phyloP scores from a whole-genome alignment of 2,797 vertebrate genomes.

The Lepilemur septentrionalis region DNA sequence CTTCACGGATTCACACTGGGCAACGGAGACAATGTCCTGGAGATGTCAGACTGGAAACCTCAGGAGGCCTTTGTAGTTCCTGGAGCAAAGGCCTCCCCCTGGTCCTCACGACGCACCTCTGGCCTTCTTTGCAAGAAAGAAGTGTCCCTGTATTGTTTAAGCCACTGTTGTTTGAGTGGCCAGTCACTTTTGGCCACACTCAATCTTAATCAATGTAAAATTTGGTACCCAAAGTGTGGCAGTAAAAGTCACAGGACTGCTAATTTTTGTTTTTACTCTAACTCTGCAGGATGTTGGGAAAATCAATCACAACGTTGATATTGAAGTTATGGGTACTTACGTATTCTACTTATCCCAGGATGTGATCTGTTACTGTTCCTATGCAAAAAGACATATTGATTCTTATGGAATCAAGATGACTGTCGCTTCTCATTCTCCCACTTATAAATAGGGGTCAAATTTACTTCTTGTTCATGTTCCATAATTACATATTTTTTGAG shows the following conservation, averaged over 20 bases:
- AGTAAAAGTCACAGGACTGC: not conserved
- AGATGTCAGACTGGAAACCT: not conserved
- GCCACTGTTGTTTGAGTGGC: fast-evolving
- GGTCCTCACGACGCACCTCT: not conserved
- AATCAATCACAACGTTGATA: no score
- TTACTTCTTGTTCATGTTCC: no score
- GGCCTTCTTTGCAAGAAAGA: fast-evolving
- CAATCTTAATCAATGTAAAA: not conserved
- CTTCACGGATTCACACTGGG: fast-evolving
- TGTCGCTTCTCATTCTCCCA: no score
- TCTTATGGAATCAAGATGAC: no score
- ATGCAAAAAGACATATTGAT: no score
- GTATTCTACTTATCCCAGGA: no score
- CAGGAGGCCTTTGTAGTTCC: no score
- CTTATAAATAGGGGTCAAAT: no score
- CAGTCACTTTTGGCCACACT: not conserved
- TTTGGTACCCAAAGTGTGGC: not conserved
- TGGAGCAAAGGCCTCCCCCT: not conserved
- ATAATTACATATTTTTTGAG: no score
- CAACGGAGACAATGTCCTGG: not conserved
- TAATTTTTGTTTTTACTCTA: not conserved
- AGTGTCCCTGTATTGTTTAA: fast-evolving
- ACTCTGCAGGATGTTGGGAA: not conserved
- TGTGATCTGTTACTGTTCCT: no score
- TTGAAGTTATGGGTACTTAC: no score